These are phyloP conservation scores for Drosophila tripunctata DNA, from an alignment of 2,888 invertebrate species.

Conservation along the genomic window DNA sequence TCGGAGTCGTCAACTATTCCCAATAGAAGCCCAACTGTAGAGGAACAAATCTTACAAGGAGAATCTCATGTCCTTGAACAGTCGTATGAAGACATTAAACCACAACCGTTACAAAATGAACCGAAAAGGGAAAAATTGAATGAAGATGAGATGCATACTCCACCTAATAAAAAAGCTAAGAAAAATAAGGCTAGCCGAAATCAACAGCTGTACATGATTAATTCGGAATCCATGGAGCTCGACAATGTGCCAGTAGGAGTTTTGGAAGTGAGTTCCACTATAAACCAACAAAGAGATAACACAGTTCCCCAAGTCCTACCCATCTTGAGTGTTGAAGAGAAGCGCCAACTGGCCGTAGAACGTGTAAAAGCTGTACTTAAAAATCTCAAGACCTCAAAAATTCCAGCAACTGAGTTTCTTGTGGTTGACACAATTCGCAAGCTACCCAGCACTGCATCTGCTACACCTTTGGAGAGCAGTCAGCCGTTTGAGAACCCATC, in stretches of 20 bases:
- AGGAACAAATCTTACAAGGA: too few species aligned
- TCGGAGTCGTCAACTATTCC: not conserved
- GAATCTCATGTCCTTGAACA: too few species aligned
- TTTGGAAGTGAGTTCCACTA: too few species aligned
- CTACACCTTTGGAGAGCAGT: conserved; percentile 16
- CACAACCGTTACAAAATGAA: not conserved
- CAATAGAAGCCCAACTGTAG: too few species aligned
- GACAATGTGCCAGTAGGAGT: not conserved
- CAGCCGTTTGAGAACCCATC: conserved; percentile 54
- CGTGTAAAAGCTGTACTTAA: conserved; percentile 34
- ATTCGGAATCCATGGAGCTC: not conserved
- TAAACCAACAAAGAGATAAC: not conserved
- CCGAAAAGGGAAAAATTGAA: not conserved
- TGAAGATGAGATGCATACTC: not conserved
- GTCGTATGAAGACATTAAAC: too few species aligned
- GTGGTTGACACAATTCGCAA: conserved; percentile 54
- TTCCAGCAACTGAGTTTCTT: conserved; percentile 33
- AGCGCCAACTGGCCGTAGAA: conserved; percentile 32
- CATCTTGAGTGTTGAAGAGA: conserved; percentile 28
- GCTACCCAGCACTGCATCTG: conserved; percentile 27
- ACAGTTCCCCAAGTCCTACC: too few species aligned
- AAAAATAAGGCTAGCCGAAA: not conserved
- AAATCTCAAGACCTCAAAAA: not conserved
- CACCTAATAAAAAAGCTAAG: too few species aligned
- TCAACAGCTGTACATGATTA: not conserved